A percentile compares a stretch with the other conserved stretches of the same genome.
These are phyloP conservation scores for Thaumetopoea pityocampa DNA, from an alignment of 1,140 invertebrate genomes.

Conservation along the genomic window DNA sequence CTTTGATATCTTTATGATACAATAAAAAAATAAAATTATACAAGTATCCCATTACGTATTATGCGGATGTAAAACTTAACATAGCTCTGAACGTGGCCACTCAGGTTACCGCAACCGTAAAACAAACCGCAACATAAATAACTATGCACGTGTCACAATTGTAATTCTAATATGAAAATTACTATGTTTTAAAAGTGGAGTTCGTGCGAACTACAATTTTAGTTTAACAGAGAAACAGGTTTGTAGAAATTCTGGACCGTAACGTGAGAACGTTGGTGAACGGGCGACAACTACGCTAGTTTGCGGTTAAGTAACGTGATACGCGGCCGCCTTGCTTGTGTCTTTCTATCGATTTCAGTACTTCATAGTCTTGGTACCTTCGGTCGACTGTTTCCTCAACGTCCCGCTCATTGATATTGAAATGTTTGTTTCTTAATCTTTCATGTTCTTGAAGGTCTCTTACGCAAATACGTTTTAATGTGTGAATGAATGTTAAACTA, in stretches of 20 bases:
- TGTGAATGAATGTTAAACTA: too few species aligned
- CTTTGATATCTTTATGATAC: too few species aligned
- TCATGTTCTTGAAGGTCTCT: conserved; percentile 7
- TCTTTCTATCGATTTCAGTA: conserved; percentile 28
- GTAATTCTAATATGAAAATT: background rate
- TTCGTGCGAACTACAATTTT: conserved; percentile 1
- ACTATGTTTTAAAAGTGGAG: background rate
- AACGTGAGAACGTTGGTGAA: conserved; percentile 38
- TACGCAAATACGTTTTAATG: too few species aligned
- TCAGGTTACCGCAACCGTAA: conserved; percentile 18
- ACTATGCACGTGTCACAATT: background rate
- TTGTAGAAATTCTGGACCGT: conserved; percentile 18
- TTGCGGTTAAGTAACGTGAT: conserved; percentile 36
- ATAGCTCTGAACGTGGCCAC: background rate
- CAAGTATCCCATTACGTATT: too few species aligned
- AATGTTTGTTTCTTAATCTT: too few species aligned
- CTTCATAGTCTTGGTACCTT: background rate
- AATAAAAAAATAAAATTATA: too few species aligned
- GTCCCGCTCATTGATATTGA: too few species aligned
- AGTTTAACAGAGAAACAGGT: conserved; percentile 13
- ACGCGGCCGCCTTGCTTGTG: conserved; percentile 17
- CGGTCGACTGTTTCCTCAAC: too few species aligned
- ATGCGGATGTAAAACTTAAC: conserved; percentile 2
- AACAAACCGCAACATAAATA: conserved; percentile 20
- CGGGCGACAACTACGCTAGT: conserved; percentile 27